A percentile compares a stretch with the other conserved stretches of the same genome.
Evolutionary conservation across 2,888 invertebrate species (phyloP).

Genomic region (Cybosia mesomella): DNA sequence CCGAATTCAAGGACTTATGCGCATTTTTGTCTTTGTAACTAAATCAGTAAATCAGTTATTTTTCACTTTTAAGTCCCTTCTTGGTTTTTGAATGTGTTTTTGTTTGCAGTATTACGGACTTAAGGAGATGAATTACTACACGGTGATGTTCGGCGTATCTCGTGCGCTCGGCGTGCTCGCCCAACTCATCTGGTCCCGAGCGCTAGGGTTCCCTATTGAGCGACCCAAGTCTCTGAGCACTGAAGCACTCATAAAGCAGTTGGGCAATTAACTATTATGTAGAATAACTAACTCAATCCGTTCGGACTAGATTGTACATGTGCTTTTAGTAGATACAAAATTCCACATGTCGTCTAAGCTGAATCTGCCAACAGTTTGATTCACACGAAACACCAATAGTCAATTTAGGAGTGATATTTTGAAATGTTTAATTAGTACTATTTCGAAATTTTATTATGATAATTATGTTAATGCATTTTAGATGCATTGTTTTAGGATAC

Average conservation of each 20-base stretch:
- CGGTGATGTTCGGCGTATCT: conserved; percentile 96
- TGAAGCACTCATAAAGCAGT: conserved; percentile 82
- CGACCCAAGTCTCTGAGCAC: conserved; percentile 95
- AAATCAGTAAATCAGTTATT: too few species aligned
- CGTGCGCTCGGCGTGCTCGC: conserved; percentile 95
- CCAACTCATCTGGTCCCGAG: conserved; percentile 95
- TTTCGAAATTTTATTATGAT: conserved; percentile 54
- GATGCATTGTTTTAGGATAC: conserved; percentile 41
- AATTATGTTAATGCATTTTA: conserved; percentile 40
- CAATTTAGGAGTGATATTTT: conserved; percentile 49
- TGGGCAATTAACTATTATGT: conserved; percentile 69
- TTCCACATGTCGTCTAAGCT: conserved; percentile 31
- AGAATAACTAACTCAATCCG: conserved; percentile 36
- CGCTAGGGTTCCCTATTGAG: conserved; percentile 94
- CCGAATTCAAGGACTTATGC: too few species aligned
- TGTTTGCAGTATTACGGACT: conserved; percentile 93
- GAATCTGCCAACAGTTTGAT: conserved; percentile 55
- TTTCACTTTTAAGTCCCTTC: too few species aligned
- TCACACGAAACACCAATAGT: conserved; percentile 63
- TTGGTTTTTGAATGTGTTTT: conserved; percentile 37
- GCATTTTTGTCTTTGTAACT: too few species aligned
- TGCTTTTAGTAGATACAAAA: conserved; percentile 23
- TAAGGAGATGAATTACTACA: conserved; percentile 97
- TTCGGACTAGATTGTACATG: conserved; percentile 36
- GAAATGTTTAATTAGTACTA: conserved; percentile 29